Conservation (phyloP, 2,797 vertebrate genomes). For the Tokudaia muenninki region DNA sequence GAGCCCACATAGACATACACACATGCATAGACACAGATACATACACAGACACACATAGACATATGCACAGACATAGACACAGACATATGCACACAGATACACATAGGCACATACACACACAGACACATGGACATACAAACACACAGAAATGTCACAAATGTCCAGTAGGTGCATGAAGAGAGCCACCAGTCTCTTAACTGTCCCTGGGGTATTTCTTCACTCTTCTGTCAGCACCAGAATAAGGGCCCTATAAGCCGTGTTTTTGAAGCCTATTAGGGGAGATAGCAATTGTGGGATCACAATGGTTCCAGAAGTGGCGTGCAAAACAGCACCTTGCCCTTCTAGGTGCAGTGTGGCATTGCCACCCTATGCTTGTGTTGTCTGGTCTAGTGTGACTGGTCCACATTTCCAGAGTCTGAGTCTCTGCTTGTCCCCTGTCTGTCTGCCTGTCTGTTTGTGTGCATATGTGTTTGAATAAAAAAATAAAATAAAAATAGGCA, state of each 20-base stretch:
- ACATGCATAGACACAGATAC: neutral
- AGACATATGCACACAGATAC: neutral
- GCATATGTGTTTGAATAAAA: neutral
- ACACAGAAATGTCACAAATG: neutral
- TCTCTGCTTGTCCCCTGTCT: neutral
- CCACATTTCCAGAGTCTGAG: neutral
- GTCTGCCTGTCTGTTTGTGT: neutral
- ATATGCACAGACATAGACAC: too few relatives aligned
- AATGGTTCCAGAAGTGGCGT: neutral
- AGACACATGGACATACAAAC: too few relatives aligned
- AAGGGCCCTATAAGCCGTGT: neutral
- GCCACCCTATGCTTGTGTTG: neutral
- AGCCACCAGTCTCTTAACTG: neutral
- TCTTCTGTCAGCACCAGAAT: neutral
- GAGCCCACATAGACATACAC: too few relatives aligned
- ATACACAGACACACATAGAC: rapidly evolving
- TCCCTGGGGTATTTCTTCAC: neutral
- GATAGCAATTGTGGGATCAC: neutral
- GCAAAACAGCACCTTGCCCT: neutral
- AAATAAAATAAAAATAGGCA: neutral
- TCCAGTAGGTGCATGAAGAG: neutral
- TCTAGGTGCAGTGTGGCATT: neutral
- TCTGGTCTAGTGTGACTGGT: neutral
- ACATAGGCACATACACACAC: too few relatives aligned
- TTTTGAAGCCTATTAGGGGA: neutral